These are phyloP conservation scores for Rallus limicola DNA, from an alignment of 2,113 vertebrate genomes.

Conservation along the genomic window DNA sequence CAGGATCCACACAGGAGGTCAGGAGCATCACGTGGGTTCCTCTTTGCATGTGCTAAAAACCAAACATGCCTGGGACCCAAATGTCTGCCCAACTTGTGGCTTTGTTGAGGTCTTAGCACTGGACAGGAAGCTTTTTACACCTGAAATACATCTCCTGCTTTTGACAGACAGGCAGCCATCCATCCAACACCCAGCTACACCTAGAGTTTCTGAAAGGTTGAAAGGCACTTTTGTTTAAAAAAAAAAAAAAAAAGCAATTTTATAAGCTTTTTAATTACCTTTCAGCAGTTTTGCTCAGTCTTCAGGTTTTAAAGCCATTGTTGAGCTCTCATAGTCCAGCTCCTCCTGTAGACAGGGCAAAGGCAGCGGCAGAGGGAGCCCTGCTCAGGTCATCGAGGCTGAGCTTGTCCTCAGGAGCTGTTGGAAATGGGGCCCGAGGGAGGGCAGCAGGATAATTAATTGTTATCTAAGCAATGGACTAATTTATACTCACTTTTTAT, in stretches of 20 bases:
- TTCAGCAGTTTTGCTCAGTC: background rate
- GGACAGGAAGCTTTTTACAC: background rate
- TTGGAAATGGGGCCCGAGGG: background rate
- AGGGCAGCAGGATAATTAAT: background rate
- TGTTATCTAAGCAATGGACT: background rate
- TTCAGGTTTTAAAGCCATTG: rapidly evolving
- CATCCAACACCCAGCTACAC: background rate
- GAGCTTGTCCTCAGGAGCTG: background rate
- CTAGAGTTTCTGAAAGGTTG: background rate
- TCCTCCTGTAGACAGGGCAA: background rate
- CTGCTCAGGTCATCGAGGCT: background rate
- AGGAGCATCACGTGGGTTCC: rapidly evolving
- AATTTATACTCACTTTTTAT: background rate
- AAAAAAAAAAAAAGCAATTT: background rate
- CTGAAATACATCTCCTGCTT: background rate
- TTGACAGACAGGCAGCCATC: background rate
- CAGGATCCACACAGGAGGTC: background rate
- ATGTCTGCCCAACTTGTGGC: rapidly evolving
- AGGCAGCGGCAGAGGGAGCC: background rate
- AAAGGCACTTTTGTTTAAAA: background rate
- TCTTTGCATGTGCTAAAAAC: background rate
- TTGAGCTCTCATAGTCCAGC: background rate
- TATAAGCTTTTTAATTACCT: background rate
- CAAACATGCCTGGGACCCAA: background rate
- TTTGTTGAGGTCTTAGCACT: background rate